These are phyloP conservation scores for Gymnocypris eckloni DNA, from an alignment of 2,797 vertebrate genomes.

Conservation along the genomic window DNA sequence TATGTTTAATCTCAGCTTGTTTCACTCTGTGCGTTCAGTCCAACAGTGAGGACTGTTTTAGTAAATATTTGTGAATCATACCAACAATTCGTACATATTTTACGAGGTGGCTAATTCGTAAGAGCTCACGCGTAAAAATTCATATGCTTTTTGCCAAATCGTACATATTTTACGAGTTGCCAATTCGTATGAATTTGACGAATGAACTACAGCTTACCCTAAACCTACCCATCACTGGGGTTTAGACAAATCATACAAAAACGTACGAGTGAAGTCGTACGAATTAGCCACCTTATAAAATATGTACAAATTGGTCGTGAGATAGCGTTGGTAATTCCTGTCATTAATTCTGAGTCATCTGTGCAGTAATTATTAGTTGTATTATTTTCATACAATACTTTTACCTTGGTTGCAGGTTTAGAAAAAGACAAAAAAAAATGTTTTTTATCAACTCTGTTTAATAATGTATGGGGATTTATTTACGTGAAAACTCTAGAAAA, in stretches of 20 bases:
- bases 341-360: background rate
- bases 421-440: background rate
- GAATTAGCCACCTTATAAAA: too few relatives aligned
- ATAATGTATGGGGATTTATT: background rate
- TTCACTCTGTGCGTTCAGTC: background rate
- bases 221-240: too few relatives aligned
- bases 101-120: too few relatives aligned
- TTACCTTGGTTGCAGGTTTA: background rate
- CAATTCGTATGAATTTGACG: too few relatives aligned
- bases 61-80: background rate
- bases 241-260: too few relatives aligned
- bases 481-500: background rate
- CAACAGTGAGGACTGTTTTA: background rate
- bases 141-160: too few relatives aligned
- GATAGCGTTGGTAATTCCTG: background rate
- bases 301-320: too few relatives aligned
- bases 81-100: too few relatives aligned
- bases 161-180: too few relatives aligned
- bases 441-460: background rate
- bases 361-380: background rate
- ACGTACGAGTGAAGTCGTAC: too few relatives aligned
- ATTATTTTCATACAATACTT: background rate
- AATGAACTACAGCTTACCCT: too few relatives aligned
- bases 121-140: too few relatives aligned
- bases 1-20: conserved; percentile 12